Percentiles rank a stretch among this genome's conserved stretches.
phyloP scores from a whole-genome alignment of 2,888 invertebrate genomes.

The Zonitis immaculata region DNA sequence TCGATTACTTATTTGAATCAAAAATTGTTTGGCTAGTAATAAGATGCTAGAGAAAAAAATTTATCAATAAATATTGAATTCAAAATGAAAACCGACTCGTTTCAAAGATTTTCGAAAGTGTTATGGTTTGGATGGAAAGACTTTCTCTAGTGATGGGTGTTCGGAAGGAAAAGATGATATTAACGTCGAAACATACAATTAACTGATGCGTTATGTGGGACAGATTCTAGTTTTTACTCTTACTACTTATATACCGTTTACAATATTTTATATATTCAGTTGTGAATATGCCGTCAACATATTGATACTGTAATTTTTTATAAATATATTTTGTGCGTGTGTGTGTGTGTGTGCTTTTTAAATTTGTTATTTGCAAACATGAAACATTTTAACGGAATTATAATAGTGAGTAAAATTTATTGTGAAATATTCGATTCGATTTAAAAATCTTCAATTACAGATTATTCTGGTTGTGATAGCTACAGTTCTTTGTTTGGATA shows the following conservation, averaged over 20 bases:
- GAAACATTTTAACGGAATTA: neutral
- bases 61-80: slow-evolving; percentile 5
- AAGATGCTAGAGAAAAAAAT: too few species aligned
- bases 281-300: neutral
- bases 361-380: neutral
- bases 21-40: slow-evolving; percentile 3
- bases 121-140: slow-evolving; percentile 8
- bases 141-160: slow-evolving; percentile 19
- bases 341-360: neutral
- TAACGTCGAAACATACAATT: slow-evolving; percentile 14
- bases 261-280: neutral
- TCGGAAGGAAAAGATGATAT: slow-evolving; percentile 16
- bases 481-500: neutral
- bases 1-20: too few species aligned
- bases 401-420: neutral
- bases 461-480: neutral
- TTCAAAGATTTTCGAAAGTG: slow-evolving; percentile 16
- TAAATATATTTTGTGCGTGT: neutral
- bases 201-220: slow-evolving; percentile 23
- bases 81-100: slow-evolving; percentile 3
- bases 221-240: slow-evolving; percentile 21
- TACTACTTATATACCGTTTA: slow-evolving; percentile 19
- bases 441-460: neutral
- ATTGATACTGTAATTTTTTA: neutral
- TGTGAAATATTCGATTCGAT: neutral